These are phyloP conservation scores for Craterocephalus amniculus DNA, from an alignment of 2,797 vertebrate genomes.

Conservation along the genomic window DNA sequence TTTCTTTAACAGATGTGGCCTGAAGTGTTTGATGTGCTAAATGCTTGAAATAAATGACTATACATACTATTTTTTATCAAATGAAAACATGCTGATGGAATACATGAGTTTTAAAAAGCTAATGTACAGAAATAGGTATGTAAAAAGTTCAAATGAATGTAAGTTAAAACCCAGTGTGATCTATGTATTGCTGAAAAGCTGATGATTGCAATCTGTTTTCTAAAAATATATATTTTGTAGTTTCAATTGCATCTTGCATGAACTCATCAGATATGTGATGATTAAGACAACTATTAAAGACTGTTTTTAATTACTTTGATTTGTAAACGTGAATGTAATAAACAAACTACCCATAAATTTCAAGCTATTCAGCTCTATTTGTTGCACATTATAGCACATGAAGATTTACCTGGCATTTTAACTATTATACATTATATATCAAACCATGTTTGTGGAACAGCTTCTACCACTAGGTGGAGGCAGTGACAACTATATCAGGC, in stretches of 20 bases:
- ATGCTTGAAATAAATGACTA: background rate
- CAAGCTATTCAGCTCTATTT: background rate
- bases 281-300: background rate
- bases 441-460: background rate
- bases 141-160: slow-evolving; percentile 49
- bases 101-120: background rate
- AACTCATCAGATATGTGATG: background rate
- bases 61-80: slow-evolving; percentile 11
- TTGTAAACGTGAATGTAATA: background rate
- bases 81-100: background rate
- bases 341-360: background rate
- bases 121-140: slow-evolving; percentile 11
- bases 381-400: background rate
- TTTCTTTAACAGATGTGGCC: background rate
- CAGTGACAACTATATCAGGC: slow-evolving; percentile 6
- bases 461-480: slow-evolving; percentile 60
- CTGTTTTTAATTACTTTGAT: background rate
- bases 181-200: background rate
- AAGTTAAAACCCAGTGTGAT: background rate
- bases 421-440: background rate
- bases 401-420: background rate
- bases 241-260: background rate
- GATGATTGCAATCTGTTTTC: background rate
- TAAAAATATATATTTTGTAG: too few relatives aligned
- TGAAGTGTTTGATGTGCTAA: background rate